phyloP scores from a whole-genome alignment of 2,113 vertebrate genomes.

The Antechinus stuartii region DNA sequence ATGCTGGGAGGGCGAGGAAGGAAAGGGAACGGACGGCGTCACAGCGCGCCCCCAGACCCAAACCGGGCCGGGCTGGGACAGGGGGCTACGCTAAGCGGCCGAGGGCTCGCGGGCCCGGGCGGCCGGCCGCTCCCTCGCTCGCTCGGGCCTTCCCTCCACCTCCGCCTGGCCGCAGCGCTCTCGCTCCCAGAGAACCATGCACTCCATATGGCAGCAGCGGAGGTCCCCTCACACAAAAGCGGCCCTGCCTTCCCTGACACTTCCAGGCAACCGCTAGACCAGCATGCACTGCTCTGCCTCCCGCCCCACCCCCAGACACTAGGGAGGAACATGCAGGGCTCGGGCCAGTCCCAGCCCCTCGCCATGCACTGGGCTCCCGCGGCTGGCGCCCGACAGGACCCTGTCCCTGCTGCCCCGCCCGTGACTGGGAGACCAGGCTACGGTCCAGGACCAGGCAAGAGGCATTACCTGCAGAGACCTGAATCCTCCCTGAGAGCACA shows the following conservation, averaged over 20 bases:
- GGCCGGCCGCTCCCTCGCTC: background rate
- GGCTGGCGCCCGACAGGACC: background rate
- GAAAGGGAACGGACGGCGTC: conserved; percentile 53
- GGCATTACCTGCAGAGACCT: conserved; percentile 96
- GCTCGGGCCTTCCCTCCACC: conserved; percentile 24
- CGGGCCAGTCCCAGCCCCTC: conserved; percentile 28
- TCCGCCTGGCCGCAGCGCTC: conserved; percentile 29
- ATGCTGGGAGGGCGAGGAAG: conserved; percentile 85
- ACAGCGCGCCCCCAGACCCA: background rate
- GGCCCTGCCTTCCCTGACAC: background rate
- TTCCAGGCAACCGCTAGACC: conserved; percentile 54
- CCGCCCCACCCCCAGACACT: background rate
- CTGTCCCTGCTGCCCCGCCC: conserved; percentile 40
- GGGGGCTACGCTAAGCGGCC: background rate
- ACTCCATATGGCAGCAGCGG: background rate
- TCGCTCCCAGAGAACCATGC: background rate
- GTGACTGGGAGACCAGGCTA: conserved; percentile 52
- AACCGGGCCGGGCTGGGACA: background rate
- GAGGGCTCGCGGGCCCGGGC: too few species aligned
- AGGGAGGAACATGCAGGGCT: conserved; percentile 65
- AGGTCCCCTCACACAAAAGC: background rate
- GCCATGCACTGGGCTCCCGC: conserved; percentile 62
- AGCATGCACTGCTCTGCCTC: conserved; percentile 70
- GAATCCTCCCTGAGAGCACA: conserved; percentile 97
- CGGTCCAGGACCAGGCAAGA: conserved; percentile 74